Conservation (phyloP, 1,140 invertebrate genomes). For the Rhopalosiphum padi region DNA sequence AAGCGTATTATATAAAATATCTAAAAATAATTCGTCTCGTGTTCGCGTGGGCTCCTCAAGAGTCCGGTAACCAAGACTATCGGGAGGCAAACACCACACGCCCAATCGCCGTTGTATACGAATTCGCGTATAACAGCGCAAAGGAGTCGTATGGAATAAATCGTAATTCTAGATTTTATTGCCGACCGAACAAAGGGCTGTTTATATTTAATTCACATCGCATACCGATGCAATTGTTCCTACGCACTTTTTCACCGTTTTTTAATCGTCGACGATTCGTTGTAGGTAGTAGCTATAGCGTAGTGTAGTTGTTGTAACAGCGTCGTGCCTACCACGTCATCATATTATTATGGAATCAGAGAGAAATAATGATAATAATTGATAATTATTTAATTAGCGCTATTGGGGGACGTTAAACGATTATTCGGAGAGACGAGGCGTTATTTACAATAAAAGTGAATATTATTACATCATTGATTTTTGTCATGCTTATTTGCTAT, state of each 20-base stretch:
- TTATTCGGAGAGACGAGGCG: neutral
- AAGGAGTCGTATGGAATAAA: neutral
- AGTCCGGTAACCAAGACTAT: neutral
- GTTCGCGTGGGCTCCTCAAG: neutral
- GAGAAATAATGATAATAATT: neutral
- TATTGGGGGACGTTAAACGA: neutral
- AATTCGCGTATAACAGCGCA: neutral
- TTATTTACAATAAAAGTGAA: neutral
- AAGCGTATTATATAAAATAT: neutral
- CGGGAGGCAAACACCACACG: too few relatives aligned
- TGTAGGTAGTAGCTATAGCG: neutral
- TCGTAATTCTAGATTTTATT: neutral
- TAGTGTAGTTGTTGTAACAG: neutral
- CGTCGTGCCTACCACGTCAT: neutral
- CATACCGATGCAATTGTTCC: neutral
- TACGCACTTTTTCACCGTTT: neutral
- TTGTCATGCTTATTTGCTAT: neutral
- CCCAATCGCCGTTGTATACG: neutral
- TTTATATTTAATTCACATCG: neutral
- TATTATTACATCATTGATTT: neutral
- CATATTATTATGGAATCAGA: neutral
- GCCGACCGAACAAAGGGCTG: neutral
- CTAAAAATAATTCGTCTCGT: neutral
- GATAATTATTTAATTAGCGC: too few relatives aligned
- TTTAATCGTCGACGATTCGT: neutral